phyloP scores from a whole-genome alignment of 2,113 vertebrate genomes.

The Gallinago jamesoni region DNA sequence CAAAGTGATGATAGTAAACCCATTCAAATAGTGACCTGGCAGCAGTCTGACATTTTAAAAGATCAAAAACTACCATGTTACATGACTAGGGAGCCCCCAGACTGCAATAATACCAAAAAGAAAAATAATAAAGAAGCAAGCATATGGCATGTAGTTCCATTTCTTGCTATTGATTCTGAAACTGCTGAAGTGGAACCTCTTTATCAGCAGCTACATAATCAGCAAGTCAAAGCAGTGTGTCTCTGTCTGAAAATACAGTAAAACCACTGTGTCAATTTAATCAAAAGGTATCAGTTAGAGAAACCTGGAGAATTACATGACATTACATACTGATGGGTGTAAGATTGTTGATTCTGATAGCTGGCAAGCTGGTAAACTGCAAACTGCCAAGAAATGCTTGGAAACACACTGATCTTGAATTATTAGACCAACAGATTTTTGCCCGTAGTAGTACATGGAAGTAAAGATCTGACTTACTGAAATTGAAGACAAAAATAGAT shows the following conservation, averaged over 20 bases:
- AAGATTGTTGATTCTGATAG: background rate
- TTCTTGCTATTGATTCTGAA: slow-evolving; percentile 47
- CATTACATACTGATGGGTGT: background rate
- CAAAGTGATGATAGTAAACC: background rate
- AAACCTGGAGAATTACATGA: background rate
- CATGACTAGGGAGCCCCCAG: background rate
- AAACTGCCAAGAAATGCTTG: background rate
- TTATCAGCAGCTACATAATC: slow-evolving; percentile 29
- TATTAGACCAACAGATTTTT: background rate
- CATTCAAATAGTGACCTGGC: background rate
- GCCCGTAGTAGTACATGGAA: background rate
- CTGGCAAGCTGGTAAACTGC: background rate
- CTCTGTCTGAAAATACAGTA: slow-evolving; percentile 3
- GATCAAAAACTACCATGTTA: background rate
- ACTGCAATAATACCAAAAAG: background rate
- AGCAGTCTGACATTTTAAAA: slow-evolving; percentile 25
- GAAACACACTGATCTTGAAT: background rate
- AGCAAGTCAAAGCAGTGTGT: background rate
- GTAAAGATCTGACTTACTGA: background rate
- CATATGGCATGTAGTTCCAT: background rate
- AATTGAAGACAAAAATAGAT: background rate
- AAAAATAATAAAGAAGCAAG: slow-evolving; percentile 19
- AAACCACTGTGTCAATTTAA: slow-evolving; percentile 36
- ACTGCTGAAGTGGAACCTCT: slow-evolving; percentile 36
- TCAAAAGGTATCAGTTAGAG: background rate